Evolutionary conservation across 2,888 invertebrate genomes (phyloP).

Genomic region (Microplitis deprimator): DNA sequence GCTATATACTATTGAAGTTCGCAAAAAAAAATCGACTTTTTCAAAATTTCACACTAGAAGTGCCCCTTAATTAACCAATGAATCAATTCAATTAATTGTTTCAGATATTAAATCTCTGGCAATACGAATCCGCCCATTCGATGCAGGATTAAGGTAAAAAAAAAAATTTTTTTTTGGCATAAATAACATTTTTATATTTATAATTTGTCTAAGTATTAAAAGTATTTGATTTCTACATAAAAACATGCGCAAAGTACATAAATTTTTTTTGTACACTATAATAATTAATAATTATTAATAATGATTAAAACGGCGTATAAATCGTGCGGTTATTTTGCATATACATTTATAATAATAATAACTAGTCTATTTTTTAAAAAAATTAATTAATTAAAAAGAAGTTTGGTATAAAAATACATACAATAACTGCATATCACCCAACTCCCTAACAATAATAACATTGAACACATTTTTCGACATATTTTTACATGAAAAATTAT

Average conservation of each 20-base stretch:
- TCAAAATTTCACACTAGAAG: too few relatives aligned
- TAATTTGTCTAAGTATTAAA: slow-evolving; percentile 45
- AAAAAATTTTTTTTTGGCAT: slow-evolving; percentile 37
- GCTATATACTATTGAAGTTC: too few relatives aligned
- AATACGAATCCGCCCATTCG: too few relatives aligned
- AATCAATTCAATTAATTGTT: too few relatives aligned
- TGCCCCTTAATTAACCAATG: too few relatives aligned
- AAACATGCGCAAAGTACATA: slow-evolving; percentile 19
- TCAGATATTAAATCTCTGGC: too few relatives aligned
- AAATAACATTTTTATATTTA: slow-evolving; percentile 47
- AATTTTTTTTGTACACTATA: slow-evolving; percentile 32
- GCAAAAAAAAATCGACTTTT: too few relatives aligned
- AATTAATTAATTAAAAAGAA: slow-evolving; percentile 28
- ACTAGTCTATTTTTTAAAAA: slow-evolving; percentile 12
- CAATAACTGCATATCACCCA: slow-evolving; percentile 9
- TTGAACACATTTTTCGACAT: slow-evolving; percentile 9
- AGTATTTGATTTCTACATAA: slow-evolving; percentile 19
- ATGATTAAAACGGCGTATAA: background rate
- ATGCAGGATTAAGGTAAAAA: background rate
- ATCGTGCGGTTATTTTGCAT: slow-evolving; percentile 11
- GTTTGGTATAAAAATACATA: slow-evolving; percentile 38
- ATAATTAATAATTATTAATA: background rate
- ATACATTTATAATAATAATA: background rate
- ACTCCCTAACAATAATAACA: background rate
- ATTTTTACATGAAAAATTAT: slow-evolving; percentile 26